These are phyloP conservation scores for Lepisosteus oculatus DNA, from an alignment of 2,113 vertebrate genomes.

Conservation along the genomic window DNA sequence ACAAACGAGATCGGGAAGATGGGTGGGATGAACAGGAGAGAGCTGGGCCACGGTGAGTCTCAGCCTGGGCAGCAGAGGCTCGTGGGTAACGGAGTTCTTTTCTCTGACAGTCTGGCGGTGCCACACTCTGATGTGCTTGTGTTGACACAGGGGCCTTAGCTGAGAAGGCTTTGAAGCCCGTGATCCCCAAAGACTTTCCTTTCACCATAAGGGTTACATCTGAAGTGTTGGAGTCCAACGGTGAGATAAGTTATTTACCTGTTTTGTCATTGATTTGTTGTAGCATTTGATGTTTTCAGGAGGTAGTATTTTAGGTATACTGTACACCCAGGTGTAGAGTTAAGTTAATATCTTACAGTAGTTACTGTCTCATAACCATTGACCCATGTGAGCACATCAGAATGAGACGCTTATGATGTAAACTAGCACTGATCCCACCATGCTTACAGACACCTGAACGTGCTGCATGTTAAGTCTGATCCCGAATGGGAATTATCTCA, in stretches of 20 bases:
- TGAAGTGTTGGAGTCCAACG: slow-evolving; percentile 96
- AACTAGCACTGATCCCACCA: no score
- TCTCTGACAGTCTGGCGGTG: not conserved
- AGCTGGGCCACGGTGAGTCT: slow-evolving; percentile 89
- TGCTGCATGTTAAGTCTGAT: no score
- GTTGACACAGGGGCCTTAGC: slow-evolving; percentile 81
- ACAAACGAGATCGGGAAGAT: slow-evolving; percentile 93
- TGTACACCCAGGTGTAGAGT: no score
- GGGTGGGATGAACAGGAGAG: slow-evolving; percentile 82
- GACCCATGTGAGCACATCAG: no score
- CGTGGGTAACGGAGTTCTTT: not conserved
- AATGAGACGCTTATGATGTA: no score
- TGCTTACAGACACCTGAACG: no score
- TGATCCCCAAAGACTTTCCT: slow-evolving; percentile 91
- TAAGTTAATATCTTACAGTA: no score
- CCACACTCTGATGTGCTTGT: not conserved
- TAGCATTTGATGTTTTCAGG: no score
- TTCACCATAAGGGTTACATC: slow-evolving; percentile 94
- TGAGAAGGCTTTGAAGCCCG: slow-evolving; percentile 84
- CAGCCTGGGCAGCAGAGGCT: not conserved
- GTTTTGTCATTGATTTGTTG: no score
- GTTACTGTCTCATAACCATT: no score
- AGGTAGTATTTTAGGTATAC: no score
- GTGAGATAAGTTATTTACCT: slow-evolving; percentile 52
- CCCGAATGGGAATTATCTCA: no score